Evolutionary conservation across 2,888 invertebrate genomes (phyloP).

Genomic region (Lepas anatifera): DNA sequence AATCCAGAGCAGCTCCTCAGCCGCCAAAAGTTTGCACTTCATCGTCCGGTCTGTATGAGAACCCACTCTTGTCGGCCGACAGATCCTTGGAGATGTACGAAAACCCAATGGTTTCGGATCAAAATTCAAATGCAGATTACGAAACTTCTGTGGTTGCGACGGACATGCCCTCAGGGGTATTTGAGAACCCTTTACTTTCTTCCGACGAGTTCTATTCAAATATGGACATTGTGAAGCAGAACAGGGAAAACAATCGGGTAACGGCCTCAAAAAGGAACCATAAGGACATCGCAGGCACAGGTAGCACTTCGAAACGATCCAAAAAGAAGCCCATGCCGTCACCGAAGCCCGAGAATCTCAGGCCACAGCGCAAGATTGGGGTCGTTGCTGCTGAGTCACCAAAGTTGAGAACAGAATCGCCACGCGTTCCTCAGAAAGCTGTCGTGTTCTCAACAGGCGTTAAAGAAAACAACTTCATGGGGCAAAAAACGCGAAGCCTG

Average conservation of each 20-base stretch:
- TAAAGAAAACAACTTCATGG: neutral
- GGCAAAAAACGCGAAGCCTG: neutral
- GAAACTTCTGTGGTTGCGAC: neutral
- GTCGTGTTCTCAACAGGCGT: neutral
- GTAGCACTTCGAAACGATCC: neutral
- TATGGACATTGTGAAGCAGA: neutral
- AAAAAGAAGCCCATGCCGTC: conserved; percentile 1
- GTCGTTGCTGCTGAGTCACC: neutral
- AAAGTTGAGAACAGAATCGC: neutral
- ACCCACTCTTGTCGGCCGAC: neutral
- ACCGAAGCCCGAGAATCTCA: neutral
- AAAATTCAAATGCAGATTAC: too few species aligned
- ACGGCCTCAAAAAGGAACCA: neutral
- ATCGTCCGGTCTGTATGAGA: neutral
- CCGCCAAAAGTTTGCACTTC: neutral
- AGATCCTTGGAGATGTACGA: neutral
- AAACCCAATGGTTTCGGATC: neutral
- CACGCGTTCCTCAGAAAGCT: neutral
- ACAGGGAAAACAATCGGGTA: neutral
- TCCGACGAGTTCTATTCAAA: neutral
- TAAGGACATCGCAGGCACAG: neutral
- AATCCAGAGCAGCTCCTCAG: neutral
- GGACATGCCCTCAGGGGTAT: neutral
- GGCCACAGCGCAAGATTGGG: too few species aligned
- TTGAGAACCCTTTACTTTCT: too few species aligned